Evolutionary conservation across 1,140 invertebrate genomes (phyloP).

Genomic region (Bradysia coprophila): DNA sequence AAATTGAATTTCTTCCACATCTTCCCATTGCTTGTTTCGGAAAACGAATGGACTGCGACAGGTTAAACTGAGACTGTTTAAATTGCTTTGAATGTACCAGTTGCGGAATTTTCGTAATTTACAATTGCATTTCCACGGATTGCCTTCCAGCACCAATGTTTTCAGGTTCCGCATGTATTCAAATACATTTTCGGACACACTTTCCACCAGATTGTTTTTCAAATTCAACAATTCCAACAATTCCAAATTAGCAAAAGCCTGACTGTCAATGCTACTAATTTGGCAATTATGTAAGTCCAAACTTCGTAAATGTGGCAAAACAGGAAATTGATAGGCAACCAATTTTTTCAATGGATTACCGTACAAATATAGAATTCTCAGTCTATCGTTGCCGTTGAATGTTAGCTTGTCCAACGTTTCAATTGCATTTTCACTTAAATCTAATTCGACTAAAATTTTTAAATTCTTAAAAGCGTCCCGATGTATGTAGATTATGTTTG

Average conservation of each 20-base stretch:
- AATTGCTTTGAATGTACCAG: constrained; percentile 53
- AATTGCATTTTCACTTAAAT: constrained; percentile 57
- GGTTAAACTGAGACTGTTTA: constrained; percentile 41
- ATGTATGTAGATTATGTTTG: constrained; percentile 54
- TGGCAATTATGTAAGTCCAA: constrained; percentile 60
- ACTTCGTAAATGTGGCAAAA: constrained; percentile 44
- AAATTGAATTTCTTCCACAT: constrained; percentile 43
- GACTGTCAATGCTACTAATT: constrained; percentile 45
- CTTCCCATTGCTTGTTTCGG: constrained; percentile 40
- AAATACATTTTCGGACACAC: constrained; percentile 42
- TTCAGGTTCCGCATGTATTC: constrained; percentile 47
- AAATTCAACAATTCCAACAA: constrained; percentile 50
- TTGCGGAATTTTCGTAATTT: constrained; percentile 57
- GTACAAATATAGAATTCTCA: constrained; percentile 44
- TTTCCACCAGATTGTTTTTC: constrained; percentile 44
- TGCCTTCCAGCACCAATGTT: constrained; percentile 61
- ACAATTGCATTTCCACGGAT: constrained; percentile 80
- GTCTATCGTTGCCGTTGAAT: constrained; percentile 52
- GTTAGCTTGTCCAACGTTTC: constrained; percentile 44
- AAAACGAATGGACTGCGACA: constrained; percentile 40
- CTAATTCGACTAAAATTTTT: constrained; percentile 71
- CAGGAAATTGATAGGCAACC: constrained; percentile 44
- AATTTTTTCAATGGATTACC: constrained; percentile 49
- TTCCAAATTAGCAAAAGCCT: constrained; percentile 45
- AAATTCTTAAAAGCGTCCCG: constrained; percentile 68